Conservation (phyloP, 2,888 invertebrate species). For the Pollenia amentaria region DNA sequence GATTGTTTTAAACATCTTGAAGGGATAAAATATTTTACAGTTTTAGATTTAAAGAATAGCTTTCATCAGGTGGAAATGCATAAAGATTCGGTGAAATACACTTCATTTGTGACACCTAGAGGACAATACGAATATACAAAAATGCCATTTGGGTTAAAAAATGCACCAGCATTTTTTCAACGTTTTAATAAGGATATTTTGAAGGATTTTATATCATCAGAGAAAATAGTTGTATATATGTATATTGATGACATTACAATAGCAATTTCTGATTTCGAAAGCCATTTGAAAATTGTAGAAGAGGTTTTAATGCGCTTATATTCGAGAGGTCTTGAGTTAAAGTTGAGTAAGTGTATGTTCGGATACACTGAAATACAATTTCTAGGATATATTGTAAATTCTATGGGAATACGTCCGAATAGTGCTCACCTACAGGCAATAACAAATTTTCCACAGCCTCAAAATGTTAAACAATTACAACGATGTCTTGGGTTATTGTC, state of each 20-base stretch:
- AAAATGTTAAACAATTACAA: slow-evolving; percentile 33
- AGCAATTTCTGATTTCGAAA: slow-evolving; percentile 51
- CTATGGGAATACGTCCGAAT: slow-evolving; percentile 44
- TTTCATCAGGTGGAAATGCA: slow-evolving; percentile 33
- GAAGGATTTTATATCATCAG: slow-evolving; percentile 35
- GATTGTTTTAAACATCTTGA: slow-evolving; percentile 27
- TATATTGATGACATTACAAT: slow-evolving; percentile 65
- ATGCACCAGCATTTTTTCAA: slow-evolving; percentile 64
- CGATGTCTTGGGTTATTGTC: slow-evolving; percentile 40
- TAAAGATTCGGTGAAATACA: slow-evolving; percentile 14
- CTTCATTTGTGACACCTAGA: slow-evolving; percentile 30
- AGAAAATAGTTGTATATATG: slow-evolving; percentile 55
- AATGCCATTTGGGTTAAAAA: slow-evolving; percentile 35
- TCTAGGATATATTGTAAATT: slow-evolving; percentile 51
- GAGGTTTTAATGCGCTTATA: slow-evolving; percentile 43
- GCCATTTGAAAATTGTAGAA: slow-evolving; percentile 28
- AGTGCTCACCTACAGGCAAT: slow-evolving; percentile 39
- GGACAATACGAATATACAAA: slow-evolving; percentile 24
- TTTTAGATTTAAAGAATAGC: slow-evolving; percentile 23
- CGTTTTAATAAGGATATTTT: slow-evolving; percentile 47
- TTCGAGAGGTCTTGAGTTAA: slow-evolving; percentile 47
- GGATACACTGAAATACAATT: slow-evolving; percentile 47
- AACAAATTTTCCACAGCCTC: slow-evolving; percentile 28
- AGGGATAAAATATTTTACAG: slow-evolving; percentile 11
- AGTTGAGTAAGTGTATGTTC: slow-evolving; percentile 57